These are phyloP conservation scores for Nephrotoma guestfalica DNA, from an alignment of 2,888 invertebrate species.

Conservation along the genomic window DNA sequence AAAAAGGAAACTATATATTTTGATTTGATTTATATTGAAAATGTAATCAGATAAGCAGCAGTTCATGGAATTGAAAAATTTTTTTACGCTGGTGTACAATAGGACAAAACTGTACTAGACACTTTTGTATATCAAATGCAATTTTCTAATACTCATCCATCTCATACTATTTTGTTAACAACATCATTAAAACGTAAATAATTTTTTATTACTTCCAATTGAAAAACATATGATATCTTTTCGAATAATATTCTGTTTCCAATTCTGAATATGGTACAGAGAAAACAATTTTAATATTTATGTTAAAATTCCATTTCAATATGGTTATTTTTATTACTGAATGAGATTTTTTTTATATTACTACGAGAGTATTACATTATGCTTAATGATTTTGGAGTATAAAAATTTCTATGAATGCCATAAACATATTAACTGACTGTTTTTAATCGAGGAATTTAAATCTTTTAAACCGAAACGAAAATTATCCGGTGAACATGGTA, in stretches of 20 bases:
- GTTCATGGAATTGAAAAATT: no score
- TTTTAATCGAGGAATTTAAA: neutral
- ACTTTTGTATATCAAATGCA: no score
- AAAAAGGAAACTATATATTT: no score
- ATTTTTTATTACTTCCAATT: neutral
- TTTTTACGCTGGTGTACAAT: no score
- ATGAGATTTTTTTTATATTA: neutral
- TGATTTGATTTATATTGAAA: no score
- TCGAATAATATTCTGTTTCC: neutral
- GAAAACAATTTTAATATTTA: neutral
- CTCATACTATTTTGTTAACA: neutral
- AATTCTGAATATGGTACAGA: neutral
- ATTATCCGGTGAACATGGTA: neutral
- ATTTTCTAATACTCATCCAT: neutral
- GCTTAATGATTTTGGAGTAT: neutral
- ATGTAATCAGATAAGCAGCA: no score
- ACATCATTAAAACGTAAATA: neutral
- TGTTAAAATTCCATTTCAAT: neutral
- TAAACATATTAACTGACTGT: neutral
- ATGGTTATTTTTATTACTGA: neutral
- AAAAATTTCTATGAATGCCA: neutral
- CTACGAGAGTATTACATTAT: neutral
- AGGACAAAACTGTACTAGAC: no score
- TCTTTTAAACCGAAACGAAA: neutral
- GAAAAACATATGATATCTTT: neutral